Evolutionary conservation across 2,113 vertebrate species (phyloP).

Genomic region (Myocastor coypus): DNA sequence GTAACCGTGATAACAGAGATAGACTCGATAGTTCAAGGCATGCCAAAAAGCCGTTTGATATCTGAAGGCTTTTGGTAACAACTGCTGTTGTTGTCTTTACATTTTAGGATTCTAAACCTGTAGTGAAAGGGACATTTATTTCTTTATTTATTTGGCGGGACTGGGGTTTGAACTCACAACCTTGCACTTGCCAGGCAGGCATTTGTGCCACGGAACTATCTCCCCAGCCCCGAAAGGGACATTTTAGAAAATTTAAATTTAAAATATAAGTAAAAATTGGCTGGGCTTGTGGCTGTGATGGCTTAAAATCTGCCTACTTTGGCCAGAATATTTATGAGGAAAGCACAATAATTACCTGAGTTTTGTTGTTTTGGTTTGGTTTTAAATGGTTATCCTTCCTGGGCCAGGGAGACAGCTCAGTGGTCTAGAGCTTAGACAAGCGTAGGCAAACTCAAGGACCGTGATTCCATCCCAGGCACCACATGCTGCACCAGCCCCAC

Average conservation of each 20-base stretch:
- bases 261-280: neutral
- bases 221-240: too few species aligned
- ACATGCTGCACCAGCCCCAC: too few species aligned
- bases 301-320: slow-evolving; percentile 13
- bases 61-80: neutral
- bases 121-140: slow-evolving; percentile 4
- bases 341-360: neutral
- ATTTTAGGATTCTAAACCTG: neutral
- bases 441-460: too few species aligned
- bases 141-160: too few species aligned
- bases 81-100: neutral
- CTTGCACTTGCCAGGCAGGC: too few species aligned
- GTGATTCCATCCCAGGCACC: too few species aligned
- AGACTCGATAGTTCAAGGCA: neutral
- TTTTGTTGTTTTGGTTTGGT: neutral
- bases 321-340: slow-evolving; percentile 37
- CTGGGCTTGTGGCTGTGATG: neutral
- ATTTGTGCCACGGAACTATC: too few species aligned
- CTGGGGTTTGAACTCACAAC: too few species aligned
- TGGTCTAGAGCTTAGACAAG: too few species aligned
- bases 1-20: neutral
- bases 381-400: neutral
- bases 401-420: too few species aligned
- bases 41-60: neutral
- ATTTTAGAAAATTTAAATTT: neutral